Conservation (phyloP, 2,888 invertebrate species). For the Diploptera punctata region DNA sequence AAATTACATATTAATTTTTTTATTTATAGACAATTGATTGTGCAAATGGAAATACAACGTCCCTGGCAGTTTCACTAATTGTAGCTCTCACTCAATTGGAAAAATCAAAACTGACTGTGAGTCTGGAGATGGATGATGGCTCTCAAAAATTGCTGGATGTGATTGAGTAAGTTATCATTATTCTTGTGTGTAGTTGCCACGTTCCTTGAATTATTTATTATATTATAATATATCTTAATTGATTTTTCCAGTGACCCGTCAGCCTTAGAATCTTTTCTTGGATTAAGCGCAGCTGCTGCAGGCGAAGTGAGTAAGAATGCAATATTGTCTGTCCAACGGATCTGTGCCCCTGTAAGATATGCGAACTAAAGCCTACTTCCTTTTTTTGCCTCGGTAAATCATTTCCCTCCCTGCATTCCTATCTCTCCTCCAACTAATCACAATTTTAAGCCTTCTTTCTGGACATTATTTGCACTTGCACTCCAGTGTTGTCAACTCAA, state of each 20-base stretch:
- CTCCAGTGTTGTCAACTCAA: too few species aligned
- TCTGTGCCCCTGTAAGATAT: too few species aligned
- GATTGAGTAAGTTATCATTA: constrained; percentile 47
- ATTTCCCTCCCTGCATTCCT: too few species aligned
- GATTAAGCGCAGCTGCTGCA: constrained; percentile 35
- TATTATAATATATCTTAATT: neutral
- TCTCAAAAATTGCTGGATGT: constrained; percentile 52
- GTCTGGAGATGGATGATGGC: constrained; percentile 51
- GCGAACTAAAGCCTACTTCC: too few species aligned
- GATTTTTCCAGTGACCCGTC: constrained; percentile 49
- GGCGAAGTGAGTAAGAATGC: constrained; percentile 20
- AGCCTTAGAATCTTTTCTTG: constrained; percentile 50
- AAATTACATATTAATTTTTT: neutral
- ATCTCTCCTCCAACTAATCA: too few species aligned
- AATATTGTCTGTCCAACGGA: too few species aligned
- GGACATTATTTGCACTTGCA: too few species aligned
- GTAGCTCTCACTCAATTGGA: neutral
- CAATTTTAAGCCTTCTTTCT: too few species aligned
- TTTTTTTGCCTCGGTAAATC: too few species aligned
- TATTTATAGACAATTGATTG: constrained; percentile 1
- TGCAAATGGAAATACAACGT: constrained; percentile 6
- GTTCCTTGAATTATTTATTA: too few species aligned
- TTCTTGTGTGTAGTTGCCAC: neutral
- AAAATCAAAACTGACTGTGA: constrained; percentile 20
- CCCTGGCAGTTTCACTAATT: constrained; percentile 4